phyloP scores from a whole-genome alignment of 2,113 vertebrate genomes.

The Sturnus vulgaris region DNA sequence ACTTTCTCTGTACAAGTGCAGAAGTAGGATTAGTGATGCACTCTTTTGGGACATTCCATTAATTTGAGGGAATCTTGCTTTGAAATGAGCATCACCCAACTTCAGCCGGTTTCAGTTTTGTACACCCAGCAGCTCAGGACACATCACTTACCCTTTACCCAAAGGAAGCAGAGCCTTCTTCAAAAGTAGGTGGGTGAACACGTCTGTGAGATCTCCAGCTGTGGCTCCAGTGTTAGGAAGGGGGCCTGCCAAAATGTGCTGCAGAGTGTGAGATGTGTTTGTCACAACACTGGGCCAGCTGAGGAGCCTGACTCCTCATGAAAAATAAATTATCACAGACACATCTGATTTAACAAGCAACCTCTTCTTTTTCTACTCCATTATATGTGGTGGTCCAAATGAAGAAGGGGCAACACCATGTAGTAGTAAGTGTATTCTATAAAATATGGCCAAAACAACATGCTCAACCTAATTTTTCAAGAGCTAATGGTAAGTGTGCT shows the following conservation, averaged over 20 bases:
- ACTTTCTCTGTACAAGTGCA: neutral
- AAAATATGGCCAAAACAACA: neutral
- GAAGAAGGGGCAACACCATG: neutral
- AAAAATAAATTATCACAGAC: neutral
- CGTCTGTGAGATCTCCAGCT: neutral
- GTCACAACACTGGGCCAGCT: neutral
- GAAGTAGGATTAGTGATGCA: neutral
- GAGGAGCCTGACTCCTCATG: neutral
- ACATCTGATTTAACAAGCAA: neutral
- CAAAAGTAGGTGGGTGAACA: neutral
- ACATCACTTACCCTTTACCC: neutral
- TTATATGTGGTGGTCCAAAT: neutral
- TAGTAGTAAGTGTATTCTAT: neutral
- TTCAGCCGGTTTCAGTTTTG: neutral
- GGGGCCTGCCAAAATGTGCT: neutral
- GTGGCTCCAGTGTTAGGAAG: fast-evolving
- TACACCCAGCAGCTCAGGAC: neutral
- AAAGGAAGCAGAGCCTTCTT: neutral
- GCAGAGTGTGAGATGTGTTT: neutral
- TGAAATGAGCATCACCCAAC: neutral
- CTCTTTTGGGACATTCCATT: neutral
- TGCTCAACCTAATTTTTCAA: neutral
- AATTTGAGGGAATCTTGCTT: neutral
- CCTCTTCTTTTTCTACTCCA: neutral
- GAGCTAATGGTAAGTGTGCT: neutral